These are phyloP conservation scores for Drosophila engyochracea DNA, from an alignment of 2,888 invertebrate species.

Conservation along the genomic window DNA sequence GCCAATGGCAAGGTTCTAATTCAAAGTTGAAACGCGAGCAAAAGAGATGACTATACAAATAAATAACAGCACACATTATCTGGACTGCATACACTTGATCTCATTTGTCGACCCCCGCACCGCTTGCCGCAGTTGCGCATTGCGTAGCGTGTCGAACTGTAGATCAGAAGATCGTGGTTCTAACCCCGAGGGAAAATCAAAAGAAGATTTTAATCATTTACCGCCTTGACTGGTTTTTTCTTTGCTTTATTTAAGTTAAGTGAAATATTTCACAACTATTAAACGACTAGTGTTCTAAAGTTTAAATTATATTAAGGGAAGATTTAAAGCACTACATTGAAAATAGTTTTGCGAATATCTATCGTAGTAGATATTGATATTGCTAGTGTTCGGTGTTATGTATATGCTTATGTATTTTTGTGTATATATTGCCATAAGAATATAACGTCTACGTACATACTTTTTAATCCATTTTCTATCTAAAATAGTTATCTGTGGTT, in stretches of 20 bases:
- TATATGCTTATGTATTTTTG: conserved; percentile 16
- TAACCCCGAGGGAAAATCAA: neutral
- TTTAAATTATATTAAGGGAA: conserved; percentile 18
- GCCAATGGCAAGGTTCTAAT: conserved; percentile 2
- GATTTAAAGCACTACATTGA: conserved; percentile 56
- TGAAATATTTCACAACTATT: conserved; percentile 29
- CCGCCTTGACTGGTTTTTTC: neutral
- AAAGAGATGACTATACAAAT: conserved; percentile 19
- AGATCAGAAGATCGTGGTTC: conserved; percentile 72
- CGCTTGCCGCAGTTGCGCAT: conserved; percentile 66
- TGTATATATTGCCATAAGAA: conserved; percentile 48
- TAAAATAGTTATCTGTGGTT: conserved; percentile 66
- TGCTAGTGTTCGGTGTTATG: conserved; percentile 14
- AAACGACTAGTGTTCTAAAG: conserved; percentile 16
- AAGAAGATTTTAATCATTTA: neutral
- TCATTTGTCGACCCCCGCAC: accelerated
- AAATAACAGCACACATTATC: neutral
- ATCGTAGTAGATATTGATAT: conserved; percentile 23
- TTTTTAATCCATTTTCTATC: conserved; percentile 50
- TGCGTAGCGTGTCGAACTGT: conserved; percentile 63
- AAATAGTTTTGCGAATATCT: conserved; percentile 52
- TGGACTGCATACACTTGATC: neutral
- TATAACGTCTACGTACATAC: conserved; percentile 28
- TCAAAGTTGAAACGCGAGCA: neutral
- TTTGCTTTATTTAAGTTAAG: conserved; percentile 40